These are phyloP conservation scores for Lanistes nyassanus DNA, from an alignment of 1,140 invertebrate genomes.

Conservation along the genomic window DNA sequence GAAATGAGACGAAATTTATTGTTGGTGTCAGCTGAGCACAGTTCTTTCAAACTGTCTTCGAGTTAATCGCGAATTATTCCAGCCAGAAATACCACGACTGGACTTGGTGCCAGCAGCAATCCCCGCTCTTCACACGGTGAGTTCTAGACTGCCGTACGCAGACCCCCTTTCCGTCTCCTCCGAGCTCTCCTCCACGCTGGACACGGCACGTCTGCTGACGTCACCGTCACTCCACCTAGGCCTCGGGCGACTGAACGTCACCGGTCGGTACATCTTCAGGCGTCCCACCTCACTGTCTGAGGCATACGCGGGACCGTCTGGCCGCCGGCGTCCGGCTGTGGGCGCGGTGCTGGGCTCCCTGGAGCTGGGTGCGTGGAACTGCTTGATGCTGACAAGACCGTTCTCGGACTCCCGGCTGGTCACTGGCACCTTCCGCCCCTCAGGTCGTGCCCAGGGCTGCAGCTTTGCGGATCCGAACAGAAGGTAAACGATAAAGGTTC, in stretches of 20 bases:
- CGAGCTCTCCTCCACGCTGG: background rate
- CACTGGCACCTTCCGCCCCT: background rate
- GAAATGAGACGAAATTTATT: too few species aligned
- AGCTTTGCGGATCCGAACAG: conserved; percentile 26
- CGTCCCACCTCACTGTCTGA: background rate
- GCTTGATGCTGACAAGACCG: background rate
- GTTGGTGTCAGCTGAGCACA: too few species aligned
- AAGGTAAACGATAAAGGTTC: conserved; percentile 27
- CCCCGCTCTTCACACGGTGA: background rate
- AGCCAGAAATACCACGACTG: too few species aligned
- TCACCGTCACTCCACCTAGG: background rate
- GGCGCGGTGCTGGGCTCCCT: background rate
- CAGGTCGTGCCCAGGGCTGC: conserved; percentile 22
- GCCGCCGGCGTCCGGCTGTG: background rate
- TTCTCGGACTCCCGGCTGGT: background rate
- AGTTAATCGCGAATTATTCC: too few species aligned
- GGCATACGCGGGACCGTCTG: background rate
- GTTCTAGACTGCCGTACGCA: background rate
- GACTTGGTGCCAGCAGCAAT: too few species aligned
- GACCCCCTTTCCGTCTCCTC: background rate
- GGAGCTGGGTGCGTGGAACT: background rate
- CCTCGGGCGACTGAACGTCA: background rate
- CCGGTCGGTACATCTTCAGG: background rate
- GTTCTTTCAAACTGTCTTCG: too few species aligned
- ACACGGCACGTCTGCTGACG: background rate